Evolutionary conservation across 2,113 vertebrate genomes (phyloP).

Genomic region (Paradoxurus hermaphroditus): DNA sequence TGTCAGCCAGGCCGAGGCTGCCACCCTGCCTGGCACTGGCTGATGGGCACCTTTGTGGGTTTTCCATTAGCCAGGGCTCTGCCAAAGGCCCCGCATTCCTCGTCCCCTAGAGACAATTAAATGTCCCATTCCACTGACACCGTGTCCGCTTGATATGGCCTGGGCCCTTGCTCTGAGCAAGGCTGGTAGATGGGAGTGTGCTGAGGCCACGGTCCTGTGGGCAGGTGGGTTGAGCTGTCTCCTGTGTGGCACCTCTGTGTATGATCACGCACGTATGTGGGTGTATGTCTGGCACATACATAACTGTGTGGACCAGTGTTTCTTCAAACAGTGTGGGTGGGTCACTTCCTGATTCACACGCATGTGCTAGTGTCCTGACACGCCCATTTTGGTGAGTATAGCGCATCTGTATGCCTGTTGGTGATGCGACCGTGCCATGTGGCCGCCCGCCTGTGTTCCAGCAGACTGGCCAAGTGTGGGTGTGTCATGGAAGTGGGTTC

Average conservation of each 20-base stretch:
- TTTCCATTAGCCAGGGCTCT: conserved; percentile 56
- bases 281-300: background rate
- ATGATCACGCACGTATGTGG: background rate
- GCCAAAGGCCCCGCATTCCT: conserved; percentile 68
- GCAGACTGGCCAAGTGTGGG: background rate
- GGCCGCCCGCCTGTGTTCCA: background rate
- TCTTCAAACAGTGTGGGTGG: background rate
- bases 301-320: background rate
- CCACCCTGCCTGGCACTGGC: conserved; percentile 57
- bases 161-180: background rate
- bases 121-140: conserved; percentile 57
- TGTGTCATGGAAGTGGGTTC: background rate
- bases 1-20: conserved; percentile 44
- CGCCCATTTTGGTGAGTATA: background rate
- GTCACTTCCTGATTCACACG: background rate
- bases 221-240: background rate
- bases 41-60: conserved; percentile 19
- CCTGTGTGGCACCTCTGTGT: background rate
- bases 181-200: background rate
- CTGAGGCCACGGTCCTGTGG: background rate
- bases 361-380: background rate
- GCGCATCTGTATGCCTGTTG: background rate
- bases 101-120: conserved; percentile 62
- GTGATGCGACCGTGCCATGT: background rate
- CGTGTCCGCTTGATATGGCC: conserved; percentile 50